These are phyloP conservation scores for Agonopterix arenella DNA, from an alignment of 2,888 invertebrate genomes.

Conservation along the genomic window DNA sequence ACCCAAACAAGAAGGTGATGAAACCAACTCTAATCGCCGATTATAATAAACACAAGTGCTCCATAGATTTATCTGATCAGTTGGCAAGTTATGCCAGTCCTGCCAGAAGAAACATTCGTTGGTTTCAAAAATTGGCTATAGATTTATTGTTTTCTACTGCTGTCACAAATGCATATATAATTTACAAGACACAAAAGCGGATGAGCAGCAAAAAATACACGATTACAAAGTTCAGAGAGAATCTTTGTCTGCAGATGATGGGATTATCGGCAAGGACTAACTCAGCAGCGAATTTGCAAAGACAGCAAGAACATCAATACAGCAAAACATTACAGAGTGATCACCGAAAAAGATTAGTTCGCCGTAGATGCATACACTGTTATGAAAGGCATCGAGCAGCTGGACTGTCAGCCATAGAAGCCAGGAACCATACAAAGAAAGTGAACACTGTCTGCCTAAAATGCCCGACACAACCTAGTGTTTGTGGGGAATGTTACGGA, in stretches of 20 bases:
- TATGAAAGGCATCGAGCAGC: constrained; percentile 2
- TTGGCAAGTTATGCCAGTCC: too few species aligned
- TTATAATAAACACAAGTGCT: too few species aligned
- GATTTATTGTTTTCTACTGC: too few species aligned
- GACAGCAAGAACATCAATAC: not conserved
- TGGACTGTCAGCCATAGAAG: not conserved
- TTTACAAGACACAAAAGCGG: too few species aligned
- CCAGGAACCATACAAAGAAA: constrained; percentile 3
- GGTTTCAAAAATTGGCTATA: too few species aligned
- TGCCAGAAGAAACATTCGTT: too few species aligned
- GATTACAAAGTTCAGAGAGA: too few species aligned
- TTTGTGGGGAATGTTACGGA: constrained; percentile 1
- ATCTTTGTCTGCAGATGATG: not conserved
- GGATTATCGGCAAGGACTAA: not conserved
- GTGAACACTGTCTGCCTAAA: constrained; percentile 4
- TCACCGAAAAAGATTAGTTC: not conserved
- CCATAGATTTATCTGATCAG: too few species aligned
- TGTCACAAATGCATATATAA: too few species aligned
- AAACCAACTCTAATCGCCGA: too few species aligned
- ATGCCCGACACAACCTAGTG: constrained; percentile 3
- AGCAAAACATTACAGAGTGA: not conserved
- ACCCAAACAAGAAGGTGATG: too few species aligned
- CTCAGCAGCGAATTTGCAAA: not conserved
- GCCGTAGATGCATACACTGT: constrained; percentile 2
- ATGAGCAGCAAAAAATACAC: too few species aligned